Base-by-base conservation (phyloP, 2,797 vertebrate genomes). In the Microcaecilia unicolor region DNA sequence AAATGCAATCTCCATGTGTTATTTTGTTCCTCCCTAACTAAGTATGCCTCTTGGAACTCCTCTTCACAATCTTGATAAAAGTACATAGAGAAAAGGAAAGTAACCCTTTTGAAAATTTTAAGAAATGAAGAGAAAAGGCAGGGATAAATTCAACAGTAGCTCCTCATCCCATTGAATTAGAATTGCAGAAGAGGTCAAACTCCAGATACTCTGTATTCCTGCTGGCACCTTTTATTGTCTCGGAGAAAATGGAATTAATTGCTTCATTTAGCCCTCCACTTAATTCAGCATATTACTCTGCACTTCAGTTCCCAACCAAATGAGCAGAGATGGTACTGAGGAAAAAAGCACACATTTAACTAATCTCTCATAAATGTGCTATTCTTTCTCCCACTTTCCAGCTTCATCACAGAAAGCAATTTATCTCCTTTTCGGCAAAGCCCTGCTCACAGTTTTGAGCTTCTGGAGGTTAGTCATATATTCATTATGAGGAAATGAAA, bases 231-330 rank as follows among this genome's bases (percentile, higher is more conserved):
- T 37, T 45, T 35, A 28, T 46, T 55, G 44, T 49, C 31, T 30
- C 36, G 20, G 17, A 64, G 41, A 48, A 32, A 64, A 59, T 41
- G 30, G 22, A 48, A 62, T 64, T 64, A 70, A 67, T 63, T 61
- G 44, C 55, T 43, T 74, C 56, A 64, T 62, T 70, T 72, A 67
- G 48, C 18, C 18, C 18, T 58, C 61, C 44, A 34, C 29, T 64
- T 66, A 61, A 67, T 62, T 72, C 44, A 52, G 25, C 19, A 34
- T 48, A 59, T 59, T 46, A 52, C 11, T 42, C 45, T 27, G 30
- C 39, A 58, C 42, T 67, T 65, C 48, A 61, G 34, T 46, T 70
- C 42, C 48, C 41, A 56, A 31, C 39, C 49, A 70, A 49, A 63
- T 54, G 44, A 67, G 38, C 22, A 60, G 35, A 60, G 37, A 19